Conservation (phyloP, 92 coral and sea anemone genomes). For the Zoanthus sansibaricus region DNA sequence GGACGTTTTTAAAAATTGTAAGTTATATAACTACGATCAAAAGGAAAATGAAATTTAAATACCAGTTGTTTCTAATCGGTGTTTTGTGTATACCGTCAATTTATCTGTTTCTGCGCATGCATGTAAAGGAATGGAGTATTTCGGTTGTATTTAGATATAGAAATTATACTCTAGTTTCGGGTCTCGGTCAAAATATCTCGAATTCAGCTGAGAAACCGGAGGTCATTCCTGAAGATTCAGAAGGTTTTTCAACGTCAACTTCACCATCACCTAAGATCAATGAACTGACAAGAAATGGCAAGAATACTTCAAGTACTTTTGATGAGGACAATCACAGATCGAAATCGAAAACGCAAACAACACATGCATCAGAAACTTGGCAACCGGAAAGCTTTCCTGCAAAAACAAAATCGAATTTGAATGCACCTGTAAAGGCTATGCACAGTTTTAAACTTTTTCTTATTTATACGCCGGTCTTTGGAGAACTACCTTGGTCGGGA, state of each 20-base stretch:
- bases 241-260: background rate
- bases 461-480: slow-evolving; percentile 84
- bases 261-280: background rate
- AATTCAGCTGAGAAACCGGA: background rate
- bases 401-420: background rate
- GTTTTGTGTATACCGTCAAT: slow-evolving; percentile 5
- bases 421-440: background rate
- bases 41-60: slow-evolving; percentile 2
- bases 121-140: background rate
- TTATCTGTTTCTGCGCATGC: background rate
- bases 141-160: background rate
- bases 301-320: background rate
- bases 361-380: background rate
- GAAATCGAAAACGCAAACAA: background rate
- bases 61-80: background rate
- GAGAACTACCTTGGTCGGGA: slow-evolving; percentile 70
- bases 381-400: background rate
- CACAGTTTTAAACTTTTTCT: slow-evolving; percentile 65
- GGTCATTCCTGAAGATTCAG: background rate
- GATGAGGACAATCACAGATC: background rate
- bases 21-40: background rate
- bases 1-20: background rate
- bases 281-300: background rate
- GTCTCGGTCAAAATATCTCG: background rate
- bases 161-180: background rate